A percentile compares a stretch with the other conserved stretches of the same genome.
phyloP scores from a whole-genome alignment of 2,113 vertebrate species.

The Motacilla alba region DNA sequence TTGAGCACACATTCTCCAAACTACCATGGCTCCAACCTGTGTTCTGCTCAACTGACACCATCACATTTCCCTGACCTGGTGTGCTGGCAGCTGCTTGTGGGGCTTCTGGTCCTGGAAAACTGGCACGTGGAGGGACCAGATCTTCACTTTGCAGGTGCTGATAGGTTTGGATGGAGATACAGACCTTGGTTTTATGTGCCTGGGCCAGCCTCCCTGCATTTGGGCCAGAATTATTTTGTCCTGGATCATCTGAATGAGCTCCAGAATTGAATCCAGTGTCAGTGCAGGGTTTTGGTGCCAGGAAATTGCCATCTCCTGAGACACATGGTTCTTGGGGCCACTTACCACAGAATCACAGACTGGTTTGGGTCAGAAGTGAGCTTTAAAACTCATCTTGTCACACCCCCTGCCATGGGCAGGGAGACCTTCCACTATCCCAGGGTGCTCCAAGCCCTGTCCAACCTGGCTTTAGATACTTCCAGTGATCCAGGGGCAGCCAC shows the following conservation, averaged over 20 bases:
- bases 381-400: neutral
- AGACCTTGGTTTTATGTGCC: neutral
- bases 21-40: fast-evolving
- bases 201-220: neutral
- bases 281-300: neutral
- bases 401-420: neutral
- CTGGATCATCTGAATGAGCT: neutral
- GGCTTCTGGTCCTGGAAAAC: neutral
- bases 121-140: fast-evolving
- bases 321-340: fast-evolving
- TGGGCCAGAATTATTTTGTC: neutral
- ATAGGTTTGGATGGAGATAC: neutral
- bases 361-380: neutral
- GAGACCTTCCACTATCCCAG: neutral
- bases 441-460: neutral
- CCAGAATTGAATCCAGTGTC: neutral
- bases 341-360: neutral
- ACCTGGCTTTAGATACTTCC: neutral
- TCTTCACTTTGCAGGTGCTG: neutral
- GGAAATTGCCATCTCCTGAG: neutral
- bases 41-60: neutral
- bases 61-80: neutral
- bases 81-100: neutral
- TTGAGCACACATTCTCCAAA: fast-evolving
- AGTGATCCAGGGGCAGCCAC: neutral